phyloP scores from a whole-genome alignment of 2,113 vertebrate species.

The Sclerurus mexicanus region DNA sequence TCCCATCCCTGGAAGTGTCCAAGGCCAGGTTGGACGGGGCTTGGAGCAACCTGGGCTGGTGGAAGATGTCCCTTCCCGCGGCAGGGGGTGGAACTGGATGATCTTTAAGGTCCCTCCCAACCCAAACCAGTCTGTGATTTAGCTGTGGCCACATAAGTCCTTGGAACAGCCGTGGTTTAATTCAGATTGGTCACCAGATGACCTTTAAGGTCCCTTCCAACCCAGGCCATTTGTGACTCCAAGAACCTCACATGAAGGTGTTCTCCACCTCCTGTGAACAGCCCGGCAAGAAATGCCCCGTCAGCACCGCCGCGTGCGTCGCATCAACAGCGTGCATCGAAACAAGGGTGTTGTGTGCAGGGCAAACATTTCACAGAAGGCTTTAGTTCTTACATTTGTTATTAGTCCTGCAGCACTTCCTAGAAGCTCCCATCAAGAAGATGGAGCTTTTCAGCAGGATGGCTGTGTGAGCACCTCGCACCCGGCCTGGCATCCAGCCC shows the following conservation, averaged over 20 bases:
- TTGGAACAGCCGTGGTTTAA: no score
- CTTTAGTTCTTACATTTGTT: not conserved
- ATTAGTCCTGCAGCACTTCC: not conserved
- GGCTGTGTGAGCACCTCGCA: not conserved
- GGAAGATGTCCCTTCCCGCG: not conserved
- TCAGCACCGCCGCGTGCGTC: not conserved
- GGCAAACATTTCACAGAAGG: not conserved
- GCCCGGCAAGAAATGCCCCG: not conserved
- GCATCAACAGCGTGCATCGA: not conserved
- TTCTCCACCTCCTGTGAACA: not conserved
- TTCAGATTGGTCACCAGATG: no score
- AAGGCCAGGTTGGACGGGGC: not conserved
- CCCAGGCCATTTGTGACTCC: not conserved
- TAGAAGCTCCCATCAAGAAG: not conserved
- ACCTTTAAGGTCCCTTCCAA: no score
- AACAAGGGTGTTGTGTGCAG: not conserved
- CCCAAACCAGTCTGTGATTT: not conserved
- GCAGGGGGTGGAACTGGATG: not conserved
- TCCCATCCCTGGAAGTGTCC: not conserved
- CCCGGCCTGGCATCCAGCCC: not conserved
- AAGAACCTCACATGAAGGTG: not conserved
- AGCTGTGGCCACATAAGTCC: no score
- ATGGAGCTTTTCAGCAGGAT: not conserved
- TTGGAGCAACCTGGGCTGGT: not conserved
- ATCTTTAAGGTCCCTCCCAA: no score